Evolutionary conservation across 2,888 invertebrate species (phyloP).

Genomic region (Apodemia zela): DNA sequence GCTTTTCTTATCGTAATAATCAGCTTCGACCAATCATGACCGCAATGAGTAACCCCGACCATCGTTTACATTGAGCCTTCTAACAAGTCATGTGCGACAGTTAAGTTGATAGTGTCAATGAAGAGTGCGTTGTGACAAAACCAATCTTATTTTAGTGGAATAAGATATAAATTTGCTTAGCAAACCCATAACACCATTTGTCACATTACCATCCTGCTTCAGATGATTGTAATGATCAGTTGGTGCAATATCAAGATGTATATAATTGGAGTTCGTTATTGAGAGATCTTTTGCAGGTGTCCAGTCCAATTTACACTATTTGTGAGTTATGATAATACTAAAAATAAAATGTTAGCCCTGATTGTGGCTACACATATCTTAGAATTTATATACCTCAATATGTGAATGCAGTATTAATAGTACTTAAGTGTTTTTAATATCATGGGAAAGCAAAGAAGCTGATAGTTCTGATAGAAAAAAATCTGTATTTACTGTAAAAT

Average conservation of each 20-base stretch:
- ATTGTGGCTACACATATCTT: not conserved
- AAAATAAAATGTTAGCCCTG: not conserved
- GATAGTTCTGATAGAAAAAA: too few relatives aligned
- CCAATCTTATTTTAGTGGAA: constrained; percentile 20
- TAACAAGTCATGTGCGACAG: constrained; percentile 35
- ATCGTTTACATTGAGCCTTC: constrained; percentile 28
- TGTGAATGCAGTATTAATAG: too few relatives aligned
- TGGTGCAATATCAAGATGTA: constrained; percentile 69
- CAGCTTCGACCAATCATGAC: constrained; percentile 35
- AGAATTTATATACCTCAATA: too few relatives aligned
- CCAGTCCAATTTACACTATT: constrained; percentile 61
- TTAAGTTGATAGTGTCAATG: constrained; percentile 16
- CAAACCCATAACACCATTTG: constrained; percentile 23
- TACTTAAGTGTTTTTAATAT: too few relatives aligned
- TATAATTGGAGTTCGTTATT: constrained; percentile 61
- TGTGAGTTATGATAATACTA: constrained; percentile 50
- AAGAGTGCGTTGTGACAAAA: constrained; percentile 19
- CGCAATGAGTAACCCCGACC: constrained; percentile 34
- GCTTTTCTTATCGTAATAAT: constrained; percentile 4
- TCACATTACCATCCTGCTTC: constrained; percentile 28
- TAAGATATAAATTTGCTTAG: constrained; percentile 21
- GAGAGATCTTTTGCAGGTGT: constrained; percentile 58
- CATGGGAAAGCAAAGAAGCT: too few relatives aligned
- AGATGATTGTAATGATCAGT: constrained; percentile 61
- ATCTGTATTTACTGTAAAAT: too few relatives aligned